Conservation (phyloP, 2,797 vertebrate species). For the Pangasius krempfi region DNA sequence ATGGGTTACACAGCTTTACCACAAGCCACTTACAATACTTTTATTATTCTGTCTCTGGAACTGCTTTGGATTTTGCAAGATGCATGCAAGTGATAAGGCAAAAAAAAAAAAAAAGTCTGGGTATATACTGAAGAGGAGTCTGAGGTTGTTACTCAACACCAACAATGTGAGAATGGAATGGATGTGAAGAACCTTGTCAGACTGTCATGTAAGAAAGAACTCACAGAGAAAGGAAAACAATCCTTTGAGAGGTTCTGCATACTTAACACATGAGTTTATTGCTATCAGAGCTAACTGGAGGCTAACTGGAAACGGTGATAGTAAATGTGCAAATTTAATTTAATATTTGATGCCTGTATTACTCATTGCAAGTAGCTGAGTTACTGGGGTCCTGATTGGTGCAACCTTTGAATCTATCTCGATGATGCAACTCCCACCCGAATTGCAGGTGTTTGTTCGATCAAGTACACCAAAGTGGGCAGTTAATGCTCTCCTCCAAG, state of each 20-base stretch:
- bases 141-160: neutral
- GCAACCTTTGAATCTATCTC: neutral
- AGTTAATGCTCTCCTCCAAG: neutral
- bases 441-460: neutral
- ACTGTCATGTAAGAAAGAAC: neutral
- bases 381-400: neutral
- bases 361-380: neutral
- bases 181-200: neutral
- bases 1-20: conserved; percentile 1
- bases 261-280: neutral
- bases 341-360: neutral
- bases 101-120: neutral
- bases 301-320: neutral
- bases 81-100: neutral
- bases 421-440: neutral
- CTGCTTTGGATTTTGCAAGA: neutral
- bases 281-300: neutral
- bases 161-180: neutral
- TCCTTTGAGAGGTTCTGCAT: neutral
- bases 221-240: neutral
- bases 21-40: neutral
- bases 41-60: conserved; percentile 16
- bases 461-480: neutral
- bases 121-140: neutral
- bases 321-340: neutral